A percentile compares a stretch with the other conserved stretches of the same genome.
Conservation (phyloP, 1,140 invertebrate species). For the Papilio machaon region DNA sequence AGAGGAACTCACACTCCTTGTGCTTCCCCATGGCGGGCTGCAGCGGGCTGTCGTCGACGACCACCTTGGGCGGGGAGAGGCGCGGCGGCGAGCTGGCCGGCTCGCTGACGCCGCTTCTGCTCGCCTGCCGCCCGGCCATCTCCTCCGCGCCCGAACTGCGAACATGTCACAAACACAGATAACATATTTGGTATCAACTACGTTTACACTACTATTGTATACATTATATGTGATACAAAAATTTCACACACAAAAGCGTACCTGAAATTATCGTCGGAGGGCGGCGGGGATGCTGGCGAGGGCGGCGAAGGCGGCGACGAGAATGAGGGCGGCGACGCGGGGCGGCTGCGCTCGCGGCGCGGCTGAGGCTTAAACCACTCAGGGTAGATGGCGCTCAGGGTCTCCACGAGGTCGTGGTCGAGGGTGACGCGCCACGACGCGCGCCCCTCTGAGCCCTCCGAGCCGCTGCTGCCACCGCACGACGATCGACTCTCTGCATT, state of each 20-base stretch:
- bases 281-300: slow-evolving; percentile 54
- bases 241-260: slow-evolving; percentile 32
- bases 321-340: slow-evolving; percentile 61
- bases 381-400: slow-evolving; percentile 93
- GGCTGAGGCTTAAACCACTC: slow-evolving; percentile 91
- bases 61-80: slow-evolving; percentile 92
- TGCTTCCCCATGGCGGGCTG: slow-evolving; percentile 97
- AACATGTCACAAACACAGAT: neutral
- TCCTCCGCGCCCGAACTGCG: slow-evolving; percentile 73
- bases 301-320: slow-evolving; percentile 60
- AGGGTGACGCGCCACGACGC: slow-evolving; percentile 94
- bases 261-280: slow-evolving; percentile 72
- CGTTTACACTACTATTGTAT: neutral
- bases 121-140: slow-evolving; percentile 73
- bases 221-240: neutral
- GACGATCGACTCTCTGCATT: slow-evolving; percentile 88
- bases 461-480: slow-evolving; percentile 75
- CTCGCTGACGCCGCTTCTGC: slow-evolving; percentile 77
- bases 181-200: neutral
- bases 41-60: slow-evolving; percentile 96
- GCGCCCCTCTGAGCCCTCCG: slow-evolving; percentile 87
- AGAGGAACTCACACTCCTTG: slow-evolving; percentile 96
- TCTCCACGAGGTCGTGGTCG: slow-evolving; percentile 94
- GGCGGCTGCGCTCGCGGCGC: slow-evolving; percentile 74
- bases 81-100: slow-evolving; percentile 78